Base-by-base conservation (phyloP, 1,140 invertebrate species). In the Bombus sibiricus region DNA sequence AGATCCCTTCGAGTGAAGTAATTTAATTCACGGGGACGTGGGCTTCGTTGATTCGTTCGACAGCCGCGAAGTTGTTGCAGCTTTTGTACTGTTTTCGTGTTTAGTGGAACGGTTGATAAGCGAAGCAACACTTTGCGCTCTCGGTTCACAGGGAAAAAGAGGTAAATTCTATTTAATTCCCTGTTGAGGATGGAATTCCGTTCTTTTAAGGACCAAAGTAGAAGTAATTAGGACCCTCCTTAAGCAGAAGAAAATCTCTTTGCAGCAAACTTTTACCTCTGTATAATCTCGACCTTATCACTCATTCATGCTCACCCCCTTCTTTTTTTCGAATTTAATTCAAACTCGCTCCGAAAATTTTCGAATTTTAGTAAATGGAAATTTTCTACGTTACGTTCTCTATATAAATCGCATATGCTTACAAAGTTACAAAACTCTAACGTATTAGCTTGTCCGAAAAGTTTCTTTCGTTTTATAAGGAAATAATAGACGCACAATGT, bases 21-120 rank as follows among this genome's bases (percentile, higher is more conserved):
- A 84, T 84, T 78, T 69, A 32, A 84, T 84, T 76, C 47, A 13
- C n/a, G 22, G 37, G 53, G 18, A 64, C 72, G 59, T 82, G 9
- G 47, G 69, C 37, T 59, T 41, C 13, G 74, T 78, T 57, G 18
- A 66, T 68, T 66, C 39, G 37, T 32, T 25, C 59, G 32, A 13
- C 76, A 78, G 39, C 12, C 47, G 28, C 28, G 9, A 57, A 53
- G 47, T 28, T 15, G 5, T 74, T 41, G 37, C 34, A 1, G 13
- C 37, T 41, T 41, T 32, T 34, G 32, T 47, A 22, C 22, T 28
- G 41, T 73, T 73, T 47, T 73, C 71, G 69, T 43, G 37, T 72
- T 72, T 41, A 41, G 39, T 15, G 39, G 28, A 15, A 32, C 37
- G 69, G 5, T 43, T 43, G 71, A 32, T 73, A 47, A 73, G 41